Evolutionary conservation across 2,888 invertebrate genomes (phyloP).

Genomic region (Cantharis flavilabris): DNA sequence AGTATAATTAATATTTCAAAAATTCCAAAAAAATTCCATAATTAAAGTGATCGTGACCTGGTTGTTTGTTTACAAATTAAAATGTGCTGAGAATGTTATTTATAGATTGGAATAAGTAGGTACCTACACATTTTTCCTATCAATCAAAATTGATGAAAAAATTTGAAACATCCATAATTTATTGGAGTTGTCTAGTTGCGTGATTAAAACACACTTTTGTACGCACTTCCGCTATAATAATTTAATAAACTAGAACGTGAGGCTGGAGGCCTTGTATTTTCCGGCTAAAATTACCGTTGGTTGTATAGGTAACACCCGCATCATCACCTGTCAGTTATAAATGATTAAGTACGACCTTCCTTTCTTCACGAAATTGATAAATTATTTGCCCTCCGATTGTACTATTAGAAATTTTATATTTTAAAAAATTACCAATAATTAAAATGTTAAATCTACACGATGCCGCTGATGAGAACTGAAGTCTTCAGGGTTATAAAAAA

Average conservation of each 20-base stretch:
- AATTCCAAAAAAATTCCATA: not conserved
- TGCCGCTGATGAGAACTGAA: not conserved
- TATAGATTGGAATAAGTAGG: not conserved
- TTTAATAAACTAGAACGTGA: constrained; percentile 14
- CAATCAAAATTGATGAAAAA: not conserved
- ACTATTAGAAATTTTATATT: not conserved
- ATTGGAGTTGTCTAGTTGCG: not conserved
- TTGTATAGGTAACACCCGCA: constrained; percentile 11
- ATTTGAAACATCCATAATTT: not conserved
- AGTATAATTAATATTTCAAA: not conserved
- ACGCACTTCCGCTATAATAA: constrained; percentile 17
- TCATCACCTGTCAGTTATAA: constrained; percentile 13
- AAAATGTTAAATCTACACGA: not conserved
- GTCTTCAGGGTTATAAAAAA: not conserved
- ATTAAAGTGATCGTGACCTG: not conserved
- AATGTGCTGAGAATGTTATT: not conserved
- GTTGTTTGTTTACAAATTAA: not conserved
- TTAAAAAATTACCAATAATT: not conserved
- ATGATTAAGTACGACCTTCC: constrained; percentile 19
- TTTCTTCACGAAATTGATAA: constrained; percentile 7
- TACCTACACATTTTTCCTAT: not conserved
- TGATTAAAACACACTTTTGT: constrained; percentile 6
- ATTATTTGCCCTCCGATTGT: not conserved
- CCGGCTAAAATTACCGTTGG: not conserved
- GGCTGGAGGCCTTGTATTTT: constrained; percentile 11